Conservation (phyloP, 2,113 vertebrate genomes). For the chimpanzee (Pan troglodytes) region NHGRI_mPanTro3-v2.1_pri NC_072415.2:18701501-18702000, state of each 20-base stretch:
- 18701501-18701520: neutral
- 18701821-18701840: neutral
- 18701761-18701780: neutral
- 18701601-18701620: fast-evolving
- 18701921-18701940: neutral
- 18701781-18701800: neutral
- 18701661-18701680: neutral
- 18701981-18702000: neutral
- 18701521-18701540: neutral
- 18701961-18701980: neutral
- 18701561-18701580: neutral
- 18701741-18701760: neutral
- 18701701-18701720: neutral
- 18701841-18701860: neutral
- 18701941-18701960: neutral
- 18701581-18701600: neutral
- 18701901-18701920: neutral
- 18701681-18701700: neutral
- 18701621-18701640: neutral
- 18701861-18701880: neutral
- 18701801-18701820: neutral
- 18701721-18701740: neutral
- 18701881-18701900: neutral
- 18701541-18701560: neutral
- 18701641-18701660: neutral